These are phyloP conservation scores for Stomatorhinus walkeri DNA, from an alignment of 2,797 vertebrate genomes.

Conservation along the genomic window DNA sequence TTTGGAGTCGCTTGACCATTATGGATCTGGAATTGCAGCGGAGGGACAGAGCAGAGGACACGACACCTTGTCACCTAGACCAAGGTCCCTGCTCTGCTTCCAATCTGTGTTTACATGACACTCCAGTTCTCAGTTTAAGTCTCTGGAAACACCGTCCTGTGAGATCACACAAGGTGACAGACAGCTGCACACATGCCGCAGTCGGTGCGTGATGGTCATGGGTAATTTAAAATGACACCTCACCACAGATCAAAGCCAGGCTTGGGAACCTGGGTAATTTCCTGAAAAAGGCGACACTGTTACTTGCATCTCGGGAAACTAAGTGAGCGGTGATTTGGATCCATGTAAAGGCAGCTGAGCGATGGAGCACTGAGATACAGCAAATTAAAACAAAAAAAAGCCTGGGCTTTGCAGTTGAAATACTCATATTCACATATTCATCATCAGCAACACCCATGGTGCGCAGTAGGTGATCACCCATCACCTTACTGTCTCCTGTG, in stretches of 20 bases:
- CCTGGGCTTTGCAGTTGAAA: not conserved
- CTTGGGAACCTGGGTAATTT: not conserved
- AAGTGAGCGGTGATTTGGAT: not conserved
- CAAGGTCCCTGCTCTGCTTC: not conserved
- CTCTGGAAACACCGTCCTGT: not conserved
- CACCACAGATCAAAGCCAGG: not conserved
- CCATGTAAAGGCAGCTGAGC: not conserved
- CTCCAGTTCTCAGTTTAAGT: not conserved
- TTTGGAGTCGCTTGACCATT: not conserved
- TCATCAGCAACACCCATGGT: not conserved
- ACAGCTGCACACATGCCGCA: not conserved
- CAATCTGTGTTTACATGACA: not conserved
- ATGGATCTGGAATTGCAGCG: not conserved
- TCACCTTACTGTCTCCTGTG: not conserved
- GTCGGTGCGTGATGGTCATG: not conserved
- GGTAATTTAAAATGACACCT: not conserved
- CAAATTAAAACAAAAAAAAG: not conserved
- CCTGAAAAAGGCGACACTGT: not conserved
- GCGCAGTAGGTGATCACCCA: not conserved
- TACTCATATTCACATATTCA: not conserved
- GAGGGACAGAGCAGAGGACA: not conserved
- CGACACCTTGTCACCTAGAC: not conserved
- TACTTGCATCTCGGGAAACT: not conserved
- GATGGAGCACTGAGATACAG: not conserved
- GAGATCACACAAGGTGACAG: not conserved